phyloP scores from a whole-genome alignment of 2,888 invertebrate genomes.

The Rhingia campestris region DNA sequence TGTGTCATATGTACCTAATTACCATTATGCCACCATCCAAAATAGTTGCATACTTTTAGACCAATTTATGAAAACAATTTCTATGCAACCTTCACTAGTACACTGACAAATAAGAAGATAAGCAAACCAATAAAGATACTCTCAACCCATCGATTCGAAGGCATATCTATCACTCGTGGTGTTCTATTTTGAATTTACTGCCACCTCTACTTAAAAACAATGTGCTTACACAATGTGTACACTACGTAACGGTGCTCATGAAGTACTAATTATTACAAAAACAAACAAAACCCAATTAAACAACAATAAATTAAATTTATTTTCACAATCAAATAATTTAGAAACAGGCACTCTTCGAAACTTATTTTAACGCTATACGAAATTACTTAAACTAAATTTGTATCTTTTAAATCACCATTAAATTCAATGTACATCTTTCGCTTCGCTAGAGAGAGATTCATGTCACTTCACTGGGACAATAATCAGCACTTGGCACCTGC shows the following conservation, averaged over 20 bases:
- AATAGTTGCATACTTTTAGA: conserved; percentile 3
- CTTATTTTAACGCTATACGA: background rate
- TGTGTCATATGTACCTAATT: background rate
- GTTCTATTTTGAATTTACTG: background rate
- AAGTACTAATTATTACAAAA: background rate
- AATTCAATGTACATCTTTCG: conserved; percentile 14
- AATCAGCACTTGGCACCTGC: conserved; percentile 41
- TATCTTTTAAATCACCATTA: conserved; percentile 20
- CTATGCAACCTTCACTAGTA: conserved; percentile 7
- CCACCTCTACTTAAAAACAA: background rate
- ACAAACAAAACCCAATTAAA: conserved; percentile 3
- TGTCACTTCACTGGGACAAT: conserved; percentile 24
- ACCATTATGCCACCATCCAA: background rate
- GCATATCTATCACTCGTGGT: conserved; percentile 3
- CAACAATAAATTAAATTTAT: conserved; percentile 29
- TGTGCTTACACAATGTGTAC: background rate
- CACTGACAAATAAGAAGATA: background rate
- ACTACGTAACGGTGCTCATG: background rate
- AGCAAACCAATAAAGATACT: background rate
- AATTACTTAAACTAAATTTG: background rate
- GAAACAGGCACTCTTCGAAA: conserved; percentile 15
- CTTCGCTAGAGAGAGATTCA: conserved; percentile 53
- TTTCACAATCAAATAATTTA: conserved; percentile 39
- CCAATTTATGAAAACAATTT: background rate
- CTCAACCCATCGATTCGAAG: background rate